Conservation (phyloP, 2,888 invertebrate species). For the Eupithecia inturbata region DNA sequence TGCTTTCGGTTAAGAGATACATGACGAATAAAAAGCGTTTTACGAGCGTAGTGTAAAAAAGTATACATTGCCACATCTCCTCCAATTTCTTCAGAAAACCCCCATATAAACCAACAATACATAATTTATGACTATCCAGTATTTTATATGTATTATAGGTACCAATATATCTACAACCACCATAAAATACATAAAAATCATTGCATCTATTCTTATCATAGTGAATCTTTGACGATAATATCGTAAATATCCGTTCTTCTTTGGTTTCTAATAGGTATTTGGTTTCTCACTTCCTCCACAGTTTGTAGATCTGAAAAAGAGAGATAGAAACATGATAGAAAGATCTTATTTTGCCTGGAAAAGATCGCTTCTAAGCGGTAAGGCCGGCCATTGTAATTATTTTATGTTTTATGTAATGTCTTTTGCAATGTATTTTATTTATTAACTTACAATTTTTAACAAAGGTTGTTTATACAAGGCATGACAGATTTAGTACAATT, state of each 20-base stretch:
- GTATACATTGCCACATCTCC: too few species aligned
- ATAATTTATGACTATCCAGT: background rate
- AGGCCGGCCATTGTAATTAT: too few species aligned
- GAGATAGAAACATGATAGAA: background rate
- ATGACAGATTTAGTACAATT: too few species aligned
- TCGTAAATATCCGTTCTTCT: slow-evolving; percentile 90
- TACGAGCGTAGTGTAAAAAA: too few species aligned
- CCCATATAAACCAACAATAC: background rate
- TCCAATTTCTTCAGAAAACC: too few species aligned
- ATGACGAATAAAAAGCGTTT: too few species aligned
- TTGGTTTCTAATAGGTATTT: slow-evolving; percentile 92
- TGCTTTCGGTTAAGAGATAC: too few species aligned
- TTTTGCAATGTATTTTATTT: too few species aligned
- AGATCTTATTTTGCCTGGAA: background rate
- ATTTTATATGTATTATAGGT: background rate
- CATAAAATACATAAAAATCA: background rate
- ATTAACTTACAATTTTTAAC: too few species aligned
- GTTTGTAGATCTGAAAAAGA: slow-evolving; percentile 86
- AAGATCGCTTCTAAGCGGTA: background rate
- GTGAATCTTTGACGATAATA: slow-evolving; percentile 54
- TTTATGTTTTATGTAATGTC: too few species aligned
- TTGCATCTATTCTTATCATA: background rate
- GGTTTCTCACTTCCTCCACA: slow-evolving; percentile 90
- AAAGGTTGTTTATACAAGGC: too few species aligned
- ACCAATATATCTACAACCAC: background rate